Evolutionary conservation across 37 sponge, comb jelly and placozoan genomes (phyloP).

Genomic region (Axinella damicornis): DNA sequence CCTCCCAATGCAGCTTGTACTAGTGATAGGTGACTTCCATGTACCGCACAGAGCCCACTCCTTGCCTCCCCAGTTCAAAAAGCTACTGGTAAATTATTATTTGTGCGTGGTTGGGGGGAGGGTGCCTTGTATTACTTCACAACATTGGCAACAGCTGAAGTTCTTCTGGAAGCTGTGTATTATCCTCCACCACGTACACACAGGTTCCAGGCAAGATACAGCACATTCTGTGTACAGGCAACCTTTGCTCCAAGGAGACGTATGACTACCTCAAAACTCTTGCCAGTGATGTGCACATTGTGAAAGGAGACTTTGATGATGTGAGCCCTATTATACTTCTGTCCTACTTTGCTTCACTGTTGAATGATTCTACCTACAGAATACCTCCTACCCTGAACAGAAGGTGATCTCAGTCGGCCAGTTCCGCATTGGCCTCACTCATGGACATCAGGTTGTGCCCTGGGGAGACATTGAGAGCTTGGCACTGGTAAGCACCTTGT

Average conservation of each 20-base stretch:
- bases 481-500: conserved; percentile 66
- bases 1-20: conserved; percentile 72
- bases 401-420: conserved; percentile 97
- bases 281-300: conserved; percentile 95
- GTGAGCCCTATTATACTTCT: no score
- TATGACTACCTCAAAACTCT: conserved; percentile 97
- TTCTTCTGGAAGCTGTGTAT: no score
- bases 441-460: conserved; percentile 98
- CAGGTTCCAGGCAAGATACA: conserved; percentile 99
- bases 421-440: conserved; percentile 95
- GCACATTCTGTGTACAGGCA: conserved; percentile 98
- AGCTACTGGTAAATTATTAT: conserved; percentile 85
- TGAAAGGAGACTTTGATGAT: conserved; percentile 97
- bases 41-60: conserved; percentile 92
- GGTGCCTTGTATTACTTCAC: no score
- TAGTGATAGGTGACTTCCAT: conserved; percentile 98
- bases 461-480: conserved; percentile 99
- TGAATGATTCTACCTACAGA: no score
- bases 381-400: conserved; percentile 90
- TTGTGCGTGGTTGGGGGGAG: neutral
- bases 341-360: neutral
- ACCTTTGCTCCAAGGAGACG: conserved; percentile 95
- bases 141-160: no score
- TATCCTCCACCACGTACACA: neutral
- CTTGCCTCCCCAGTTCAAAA: conserved; percentile 96